phyloP scores from a whole-genome alignment of 1,140 invertebrate genomes.

The Leucophenga varia region DNA sequence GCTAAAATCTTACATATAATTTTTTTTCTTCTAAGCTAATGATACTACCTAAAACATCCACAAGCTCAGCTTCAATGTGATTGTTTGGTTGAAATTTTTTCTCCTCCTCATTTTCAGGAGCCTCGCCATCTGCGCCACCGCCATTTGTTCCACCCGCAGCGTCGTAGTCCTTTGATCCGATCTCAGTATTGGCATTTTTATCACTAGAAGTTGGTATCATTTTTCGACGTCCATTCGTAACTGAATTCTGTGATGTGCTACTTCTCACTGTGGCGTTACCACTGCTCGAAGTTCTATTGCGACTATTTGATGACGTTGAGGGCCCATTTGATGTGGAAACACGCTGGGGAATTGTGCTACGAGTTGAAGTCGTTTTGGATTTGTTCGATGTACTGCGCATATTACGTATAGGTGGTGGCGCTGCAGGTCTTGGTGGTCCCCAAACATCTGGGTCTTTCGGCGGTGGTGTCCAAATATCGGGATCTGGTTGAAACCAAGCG shows the following conservation, averaged over 20 bases:
- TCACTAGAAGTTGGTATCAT: conserved; percentile 27
- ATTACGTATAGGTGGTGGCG: conserved; percentile 43
- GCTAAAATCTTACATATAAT: no score
- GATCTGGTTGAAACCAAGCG: conserved; percentile 57
- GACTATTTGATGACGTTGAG: conserved; percentile 17
- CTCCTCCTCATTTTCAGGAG: conserved; percentile 66
- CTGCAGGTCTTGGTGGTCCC: conserved; percentile 78
- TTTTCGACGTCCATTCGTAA: conserved; percentile 34
- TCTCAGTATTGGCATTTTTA: conserved; percentile 25
- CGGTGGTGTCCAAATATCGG: conserved; percentile 73
- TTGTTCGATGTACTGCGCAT: conserved; percentile 65
- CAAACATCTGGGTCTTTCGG: conserved; percentile 83
- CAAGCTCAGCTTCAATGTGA: conserved; percentile 85
- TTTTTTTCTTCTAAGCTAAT: no score
- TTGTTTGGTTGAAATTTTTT: conserved; percentile 88
- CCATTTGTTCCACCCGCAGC: conserved; percentile 24
- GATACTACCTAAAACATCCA: conserved; percentile 89
- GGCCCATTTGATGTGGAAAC: no score
- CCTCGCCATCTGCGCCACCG: conserved; percentile 48
- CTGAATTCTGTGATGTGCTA: conserved; percentile 19
- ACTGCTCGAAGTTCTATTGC: conserved; percentile 16
- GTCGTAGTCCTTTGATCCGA: conserved; percentile 21
- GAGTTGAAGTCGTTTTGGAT: conserved; percentile 58
- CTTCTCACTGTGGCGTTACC: conserved; percentile 13
- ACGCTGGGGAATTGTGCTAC: conserved; percentile 45